Base-by-base conservation (phyloP, 1,140 invertebrate genomes). In the Meloidogyne floridensis region DNA sequence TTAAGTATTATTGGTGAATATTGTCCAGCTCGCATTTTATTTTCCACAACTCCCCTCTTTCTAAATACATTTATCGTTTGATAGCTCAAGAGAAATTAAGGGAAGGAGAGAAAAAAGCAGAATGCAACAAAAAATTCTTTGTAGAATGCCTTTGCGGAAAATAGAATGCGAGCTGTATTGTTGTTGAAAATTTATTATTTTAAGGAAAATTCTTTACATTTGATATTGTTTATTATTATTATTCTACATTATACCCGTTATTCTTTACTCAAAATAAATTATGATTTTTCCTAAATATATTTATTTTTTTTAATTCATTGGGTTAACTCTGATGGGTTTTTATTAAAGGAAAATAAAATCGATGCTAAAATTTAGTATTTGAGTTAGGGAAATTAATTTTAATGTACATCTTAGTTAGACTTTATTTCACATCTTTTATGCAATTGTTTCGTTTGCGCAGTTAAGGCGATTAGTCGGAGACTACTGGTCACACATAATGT, bases 381-480 rank as follows among this genome's bases (percentile, higher is more conserved):
- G 53, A 10, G 53, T 10, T 54, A 13, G 7, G 15, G 6, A 65
- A 65, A 11, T 65, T 65, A 6, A 18, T 18, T 6, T 65, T 4
- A 65, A 47, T 47, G 47, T 47, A 47, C 47, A 47, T 47, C 47
- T 8, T 47, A 8, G 47, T 6, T 8, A 47, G 7, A 6, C 4
- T 47, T 47, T 65, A n/a, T 65, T 65, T 18, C 15, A n/a, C n/a
- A n/a, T 15, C 59, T 8, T 65, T n/a, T 65, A 6, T 65, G 15
- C n/a, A 65, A 65, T 65, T 65, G 47, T 65, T 65, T 65, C 10
- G 59, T 65, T 65, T 65, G 56, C 15, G 15, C 59, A n/a, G 59
- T 65, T 65, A 65, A 65, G 59, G n/a, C 15, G 59, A 65, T 65
- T 65, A 65, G 59, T 65, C 59, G 59, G 59, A 15, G 59, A n/a